Conservation (phyloP, 2,113 vertebrate genomes). For the Martes martes region DNA sequence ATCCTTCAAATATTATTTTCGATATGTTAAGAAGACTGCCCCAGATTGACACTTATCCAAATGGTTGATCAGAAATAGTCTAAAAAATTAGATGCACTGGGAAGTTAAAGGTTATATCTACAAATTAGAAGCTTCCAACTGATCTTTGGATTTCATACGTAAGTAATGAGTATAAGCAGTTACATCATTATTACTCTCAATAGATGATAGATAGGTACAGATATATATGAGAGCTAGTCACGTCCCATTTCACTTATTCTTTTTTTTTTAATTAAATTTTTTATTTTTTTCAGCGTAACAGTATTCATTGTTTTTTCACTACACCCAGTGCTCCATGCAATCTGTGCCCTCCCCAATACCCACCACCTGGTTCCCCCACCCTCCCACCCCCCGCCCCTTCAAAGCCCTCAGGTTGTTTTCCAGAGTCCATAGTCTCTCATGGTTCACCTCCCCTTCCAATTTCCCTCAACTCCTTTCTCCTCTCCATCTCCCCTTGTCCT, state of each 20-base stretch:
- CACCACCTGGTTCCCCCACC: too few species aligned
- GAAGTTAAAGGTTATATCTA: constrained; percentile 67
- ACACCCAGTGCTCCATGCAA: too few species aligned
- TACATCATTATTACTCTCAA: background rate
- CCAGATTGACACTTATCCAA: background rate
- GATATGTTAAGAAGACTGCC: background rate
- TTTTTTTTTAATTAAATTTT: too few species aligned
- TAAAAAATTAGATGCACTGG: constrained; percentile 52
- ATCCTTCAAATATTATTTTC: constrained; percentile 38
- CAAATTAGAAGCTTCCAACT: constrained; percentile 38
- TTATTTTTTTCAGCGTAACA: too few species aligned
- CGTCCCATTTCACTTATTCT: background rate
- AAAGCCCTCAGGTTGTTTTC: too few species aligned
- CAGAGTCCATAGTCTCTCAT: too few species aligned
- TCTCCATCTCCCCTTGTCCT: too few species aligned
- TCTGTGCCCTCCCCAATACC: too few species aligned
- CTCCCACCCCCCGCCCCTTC: too few species aligned
- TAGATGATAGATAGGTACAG: background rate
- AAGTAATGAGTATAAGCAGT: constrained; percentile 46
- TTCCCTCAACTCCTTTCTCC: too few species aligned
- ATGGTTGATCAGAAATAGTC: constrained; percentile 40
- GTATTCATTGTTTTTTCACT: too few species aligned
- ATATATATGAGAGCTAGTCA: background rate
- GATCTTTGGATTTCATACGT: constrained; percentile 69
- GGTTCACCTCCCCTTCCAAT: too few species aligned